Conservation (phyloP, 1,140 invertebrate genomes). For the Lasioglossum baleicum region DNA sequence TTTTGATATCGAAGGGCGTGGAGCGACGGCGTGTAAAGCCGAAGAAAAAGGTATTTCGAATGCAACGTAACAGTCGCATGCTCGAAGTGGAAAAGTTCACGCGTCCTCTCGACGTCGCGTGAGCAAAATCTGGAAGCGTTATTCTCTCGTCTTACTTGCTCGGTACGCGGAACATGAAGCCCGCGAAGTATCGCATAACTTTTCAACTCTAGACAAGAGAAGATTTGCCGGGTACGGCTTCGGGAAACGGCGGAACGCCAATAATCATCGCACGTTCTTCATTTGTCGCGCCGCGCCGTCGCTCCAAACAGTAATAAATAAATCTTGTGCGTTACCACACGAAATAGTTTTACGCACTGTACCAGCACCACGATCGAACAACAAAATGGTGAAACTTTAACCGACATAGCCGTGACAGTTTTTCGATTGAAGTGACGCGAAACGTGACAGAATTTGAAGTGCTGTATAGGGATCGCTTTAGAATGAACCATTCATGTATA, state of each 20-base stretch:
- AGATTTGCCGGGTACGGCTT: constrained; percentile 53
- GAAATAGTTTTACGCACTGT: too few relatives aligned
- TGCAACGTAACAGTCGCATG: not conserved
- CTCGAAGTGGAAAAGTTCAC: not conserved
- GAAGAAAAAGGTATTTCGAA: too few relatives aligned
- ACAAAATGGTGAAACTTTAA: too few relatives aligned
- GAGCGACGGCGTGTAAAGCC: not conserved
- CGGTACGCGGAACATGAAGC: constrained; percentile 42
- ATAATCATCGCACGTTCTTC: constrained; percentile 25
- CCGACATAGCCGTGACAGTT: too few relatives aligned
- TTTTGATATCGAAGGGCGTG: not conserved
- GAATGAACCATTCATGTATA: too few relatives aligned
- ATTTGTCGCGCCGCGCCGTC: not conserved
- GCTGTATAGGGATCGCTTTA: too few relatives aligned
- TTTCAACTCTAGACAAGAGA: constrained; percentile 46
- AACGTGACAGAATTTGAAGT: too few relatives aligned
- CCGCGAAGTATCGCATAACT: constrained; percentile 58
- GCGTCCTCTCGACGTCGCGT: not conserved
- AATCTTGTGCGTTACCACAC: not conserved
- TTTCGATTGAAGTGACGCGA: too few relatives aligned
- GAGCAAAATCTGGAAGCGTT: not conserved
- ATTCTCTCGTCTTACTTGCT: not conserved
- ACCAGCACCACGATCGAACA: too few relatives aligned
- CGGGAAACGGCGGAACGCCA: constrained; percentile 43
- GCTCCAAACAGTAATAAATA: not conserved